These are phyloP conservation scores for Megaustenia siamemsis DNA, from an alignment of 2,888 invertebrate genomes.

Conservation along the genomic window DNA sequence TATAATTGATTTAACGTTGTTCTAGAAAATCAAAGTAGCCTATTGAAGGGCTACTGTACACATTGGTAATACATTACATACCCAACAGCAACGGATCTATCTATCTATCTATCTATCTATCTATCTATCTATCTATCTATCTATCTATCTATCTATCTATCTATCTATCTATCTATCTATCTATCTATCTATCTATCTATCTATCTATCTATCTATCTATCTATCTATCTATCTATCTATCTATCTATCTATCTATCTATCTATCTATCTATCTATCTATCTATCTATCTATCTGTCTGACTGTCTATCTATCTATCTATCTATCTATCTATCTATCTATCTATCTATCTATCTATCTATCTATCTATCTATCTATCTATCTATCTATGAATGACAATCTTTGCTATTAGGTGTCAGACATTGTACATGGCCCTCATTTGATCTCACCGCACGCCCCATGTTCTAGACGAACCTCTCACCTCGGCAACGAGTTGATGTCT, in stretches of 20 bases:
- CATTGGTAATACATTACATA: too few species aligned
- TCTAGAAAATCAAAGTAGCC: too few species aligned
- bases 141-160: constrained; percentile 23
- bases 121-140: constrained; percentile 31
- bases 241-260: constrained; percentile 15
- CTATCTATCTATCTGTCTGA: constrained; percentile 4
- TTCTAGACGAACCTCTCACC: too few species aligned
- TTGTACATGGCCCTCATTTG: too few species aligned
- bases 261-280: constrained; percentile 15
- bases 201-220: background rate
- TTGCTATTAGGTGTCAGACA: too few species aligned
- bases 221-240: constrained; percentile 14
- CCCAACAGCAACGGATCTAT: background rate
- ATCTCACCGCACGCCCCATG: too few species aligned
- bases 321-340: constrained; percentile 15
- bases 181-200: background rate
- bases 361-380: constrained; percentile 14
- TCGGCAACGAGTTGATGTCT: too few species aligned
- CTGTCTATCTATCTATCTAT: constrained; percentile 8
- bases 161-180: constrained; percentile 19
- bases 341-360: constrained; percentile 15
- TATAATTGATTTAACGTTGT: too few species aligned
- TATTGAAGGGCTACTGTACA: too few species aligned
- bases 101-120: constrained; percentile 31
- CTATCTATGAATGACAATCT: too few species aligned